Conservation (phyloP, 2,113 vertebrate genomes). For the Nipponia nippon region DNA sequence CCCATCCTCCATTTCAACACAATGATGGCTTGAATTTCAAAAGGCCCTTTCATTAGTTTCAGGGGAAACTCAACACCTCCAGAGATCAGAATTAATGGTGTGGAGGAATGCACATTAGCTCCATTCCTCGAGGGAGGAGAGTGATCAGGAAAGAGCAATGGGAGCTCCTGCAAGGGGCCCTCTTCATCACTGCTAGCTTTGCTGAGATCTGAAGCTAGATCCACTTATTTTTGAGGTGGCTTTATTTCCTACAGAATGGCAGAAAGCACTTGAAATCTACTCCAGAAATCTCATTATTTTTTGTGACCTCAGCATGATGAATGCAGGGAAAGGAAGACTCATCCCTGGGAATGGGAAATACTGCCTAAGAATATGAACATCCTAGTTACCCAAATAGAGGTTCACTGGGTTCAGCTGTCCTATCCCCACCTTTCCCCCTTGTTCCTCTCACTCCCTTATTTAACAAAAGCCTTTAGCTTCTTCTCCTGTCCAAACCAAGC, state of each 20-base stretch:
- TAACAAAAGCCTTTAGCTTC: not conserved
- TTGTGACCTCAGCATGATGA: not conserved
- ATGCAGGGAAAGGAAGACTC: not conserved
- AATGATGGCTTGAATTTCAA: slow-evolving; percentile 7
- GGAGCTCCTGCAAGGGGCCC: not conserved
- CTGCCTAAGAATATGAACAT: not conserved
- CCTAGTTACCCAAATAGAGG: not conserved
- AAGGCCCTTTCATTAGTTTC: slow-evolving; percentile 3
- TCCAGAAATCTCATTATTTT: not conserved
- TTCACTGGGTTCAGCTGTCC: not conserved
- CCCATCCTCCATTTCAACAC: not conserved
- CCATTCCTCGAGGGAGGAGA: not conserved
- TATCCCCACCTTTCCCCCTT: not conserved
- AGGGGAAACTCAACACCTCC: slow-evolving; percentile 10
- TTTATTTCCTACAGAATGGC: not conserved
- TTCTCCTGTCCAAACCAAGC: not conserved
- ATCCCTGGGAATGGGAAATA: not conserved
- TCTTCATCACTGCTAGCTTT: not conserved
- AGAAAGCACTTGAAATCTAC: not conserved
- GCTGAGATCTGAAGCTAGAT: not conserved
- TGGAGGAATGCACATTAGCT: not conserved
- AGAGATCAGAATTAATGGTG: slow-evolving; percentile 7
- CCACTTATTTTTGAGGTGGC: not conserved
- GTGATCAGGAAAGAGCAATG: not conserved
- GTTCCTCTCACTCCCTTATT: not conserved